Percentiles rank a stretch among this genome's conserved stretches.
phyloP scores from a whole-genome alignment of 2,113 vertebrate genomes.

The Sula dactylatra region DNA sequence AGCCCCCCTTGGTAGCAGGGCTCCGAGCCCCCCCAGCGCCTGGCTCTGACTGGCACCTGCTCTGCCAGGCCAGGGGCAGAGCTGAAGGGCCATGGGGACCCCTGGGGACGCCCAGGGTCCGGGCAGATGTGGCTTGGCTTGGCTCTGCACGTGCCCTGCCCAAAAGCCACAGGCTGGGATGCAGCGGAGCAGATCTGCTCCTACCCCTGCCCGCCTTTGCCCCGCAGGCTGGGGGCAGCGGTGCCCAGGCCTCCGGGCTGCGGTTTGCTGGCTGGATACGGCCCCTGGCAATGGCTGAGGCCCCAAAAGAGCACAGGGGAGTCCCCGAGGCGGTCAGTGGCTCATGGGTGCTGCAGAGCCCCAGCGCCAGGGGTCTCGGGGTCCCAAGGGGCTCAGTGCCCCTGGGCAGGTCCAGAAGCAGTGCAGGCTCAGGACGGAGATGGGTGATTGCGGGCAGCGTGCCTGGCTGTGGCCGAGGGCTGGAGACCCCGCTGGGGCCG shows the following conservation, averaged over 20 bases:
- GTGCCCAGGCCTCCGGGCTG: accelerated
- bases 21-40: accelerated
- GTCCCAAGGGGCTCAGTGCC: neutral
- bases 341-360: neutral
- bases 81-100: neutral
- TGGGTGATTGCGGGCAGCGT: accelerated
- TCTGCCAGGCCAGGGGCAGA: neutral
- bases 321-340: neutral
- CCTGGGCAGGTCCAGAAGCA: neutral
- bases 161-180: neutral
- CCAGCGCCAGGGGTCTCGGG: neutral
- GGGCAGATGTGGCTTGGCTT: neutral
- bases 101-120: neutral
- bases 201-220: accelerated
- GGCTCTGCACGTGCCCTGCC: neutral
- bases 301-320: neutral
- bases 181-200: neutral
- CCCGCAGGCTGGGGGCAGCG: accelerated
- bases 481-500: accelerated
- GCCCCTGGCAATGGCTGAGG: neutral
- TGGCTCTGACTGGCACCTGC: accelerated
- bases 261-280: neutral
- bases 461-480: accelerated
- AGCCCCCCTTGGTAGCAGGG: neutral
- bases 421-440: accelerated